Conservation (phyloP, 30 jellyfish, hydroid and myxozoan species). For the Aurelia aurita region DNA sequence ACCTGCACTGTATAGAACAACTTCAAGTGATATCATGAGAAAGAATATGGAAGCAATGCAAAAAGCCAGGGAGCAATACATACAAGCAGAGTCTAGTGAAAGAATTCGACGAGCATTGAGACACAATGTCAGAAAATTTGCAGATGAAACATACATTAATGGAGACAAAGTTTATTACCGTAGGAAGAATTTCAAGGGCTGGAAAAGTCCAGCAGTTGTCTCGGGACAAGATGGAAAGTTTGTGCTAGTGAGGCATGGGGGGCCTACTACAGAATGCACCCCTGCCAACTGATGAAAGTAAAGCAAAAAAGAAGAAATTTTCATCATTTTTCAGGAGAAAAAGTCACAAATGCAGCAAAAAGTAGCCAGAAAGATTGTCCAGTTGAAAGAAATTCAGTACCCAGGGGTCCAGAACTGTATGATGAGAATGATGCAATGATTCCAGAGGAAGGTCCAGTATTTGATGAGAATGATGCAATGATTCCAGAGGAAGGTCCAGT, state of each 20-base stretch:
- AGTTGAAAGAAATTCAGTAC: background rate
- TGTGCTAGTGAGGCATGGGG: background rate
- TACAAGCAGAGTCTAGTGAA: constrained; percentile 11
- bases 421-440: background rate
- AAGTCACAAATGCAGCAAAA: background rate
- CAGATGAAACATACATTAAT: background rate
- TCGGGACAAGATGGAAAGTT: background rate
- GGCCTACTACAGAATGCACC: background rate
- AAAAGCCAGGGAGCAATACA: background rate
- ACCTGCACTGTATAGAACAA: background rate
- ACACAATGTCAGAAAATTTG: constrained; percentile 27
- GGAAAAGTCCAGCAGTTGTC: too few relatives aligned
- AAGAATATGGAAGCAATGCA: constrained; percentile 12
- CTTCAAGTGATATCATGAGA: background rate
- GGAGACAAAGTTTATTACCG: constrained; percentile 45
- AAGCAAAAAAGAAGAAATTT: background rate
- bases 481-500: background rate
- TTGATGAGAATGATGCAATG: background rate
- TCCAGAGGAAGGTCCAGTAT: background rate
- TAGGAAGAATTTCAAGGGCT: background rate
- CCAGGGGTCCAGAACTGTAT: background rate
- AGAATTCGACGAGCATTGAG: constrained; percentile 6
- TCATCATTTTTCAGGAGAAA: background rate
- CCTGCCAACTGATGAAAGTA: background rate
- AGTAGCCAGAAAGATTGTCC: background rate